Evolutionary conservation across 2,113 vertebrate genomes (phyloP).

Genomic region (Antigone vipio): DNA sequence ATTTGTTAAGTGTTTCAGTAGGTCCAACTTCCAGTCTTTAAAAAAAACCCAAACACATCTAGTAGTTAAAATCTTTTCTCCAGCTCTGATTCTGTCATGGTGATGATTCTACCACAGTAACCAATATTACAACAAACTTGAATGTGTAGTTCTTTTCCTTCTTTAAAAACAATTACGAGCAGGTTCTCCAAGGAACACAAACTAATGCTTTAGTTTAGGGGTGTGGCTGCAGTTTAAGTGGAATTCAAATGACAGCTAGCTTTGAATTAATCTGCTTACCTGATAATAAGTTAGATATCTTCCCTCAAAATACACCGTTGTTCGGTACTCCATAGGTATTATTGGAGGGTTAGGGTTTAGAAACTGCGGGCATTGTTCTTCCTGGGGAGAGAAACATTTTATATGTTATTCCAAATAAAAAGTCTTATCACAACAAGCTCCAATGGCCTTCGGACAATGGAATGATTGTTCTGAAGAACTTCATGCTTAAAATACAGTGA

Average conservation of each 20-base stretch:
- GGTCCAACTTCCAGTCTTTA: not conserved
- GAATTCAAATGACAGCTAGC: not conserved
- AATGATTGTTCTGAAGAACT: slow-evolving; percentile 53
- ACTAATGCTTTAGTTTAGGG: not conserved
- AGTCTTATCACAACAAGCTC: slow-evolving; percentile 28
- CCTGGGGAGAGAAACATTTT: slow-evolving; percentile 69
- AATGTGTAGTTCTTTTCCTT: not conserved
- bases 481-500: slow-evolving; percentile 64
- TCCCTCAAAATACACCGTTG: slow-evolving; percentile 84
- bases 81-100: not conserved
- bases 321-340: slow-evolving; percentile 83
- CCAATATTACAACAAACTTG: not conserved
- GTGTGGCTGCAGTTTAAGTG: not conserved
- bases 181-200: not conserved
- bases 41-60: not conserved
- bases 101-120: not conserved
- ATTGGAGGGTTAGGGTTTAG: slow-evolving; percentile 78
- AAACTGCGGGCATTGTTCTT: slow-evolving; percentile 88
- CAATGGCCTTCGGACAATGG: slow-evolving; percentile 32
- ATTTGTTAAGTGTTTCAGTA: not conserved
- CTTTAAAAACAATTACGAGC: not conserved
- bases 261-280: slow-evolving; percentile 57
- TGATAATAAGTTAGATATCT: slow-evolving; percentile 79
- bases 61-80: not conserved
- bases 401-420: slow-evolving; percentile 16